phyloP scores from a whole-genome alignment of 2,797 vertebrate genomes.

The Oophaga sylvatica region DNA sequence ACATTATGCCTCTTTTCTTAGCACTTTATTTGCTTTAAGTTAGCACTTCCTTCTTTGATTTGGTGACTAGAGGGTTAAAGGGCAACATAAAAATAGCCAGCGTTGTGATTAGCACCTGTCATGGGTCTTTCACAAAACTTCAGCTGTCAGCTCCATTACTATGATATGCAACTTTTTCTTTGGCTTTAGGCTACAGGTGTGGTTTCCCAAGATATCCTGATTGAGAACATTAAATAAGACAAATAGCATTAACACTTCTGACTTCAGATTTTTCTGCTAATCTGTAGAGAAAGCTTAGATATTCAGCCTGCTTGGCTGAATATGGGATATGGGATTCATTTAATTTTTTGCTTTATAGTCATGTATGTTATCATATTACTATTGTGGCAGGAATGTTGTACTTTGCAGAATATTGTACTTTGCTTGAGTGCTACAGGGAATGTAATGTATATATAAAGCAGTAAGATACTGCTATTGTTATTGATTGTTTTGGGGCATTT shows the following conservation, averaged over 20 bases:
- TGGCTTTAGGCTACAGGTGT: constrained; percentile 27
- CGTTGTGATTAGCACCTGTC: neutral
- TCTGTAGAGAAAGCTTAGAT: neutral
- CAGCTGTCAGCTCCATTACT: constrained; percentile 45
- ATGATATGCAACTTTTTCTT: constrained; percentile 43
- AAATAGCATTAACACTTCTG: constrained; percentile 47
- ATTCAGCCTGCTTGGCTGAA: neutral
- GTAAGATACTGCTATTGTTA: neutral
- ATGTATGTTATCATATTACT: neutral
- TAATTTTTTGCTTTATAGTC: neutral
- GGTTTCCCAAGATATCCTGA: constrained; percentile 47
- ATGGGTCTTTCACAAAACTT: constrained; percentile 41
- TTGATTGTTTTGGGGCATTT: too few species aligned
- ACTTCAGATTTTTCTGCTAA: neutral
- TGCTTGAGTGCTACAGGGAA: neutral
- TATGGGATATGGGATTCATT: neutral
- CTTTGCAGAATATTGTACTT: neutral
- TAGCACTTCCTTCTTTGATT: neutral
- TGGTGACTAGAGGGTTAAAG: constrained; percentile 10
- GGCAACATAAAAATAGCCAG: constrained; percentile 28
- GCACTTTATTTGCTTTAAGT: constrained; percentile 1
- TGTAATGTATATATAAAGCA: too few species aligned
- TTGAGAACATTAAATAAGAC: constrained; percentile 41
- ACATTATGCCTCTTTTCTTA: constrained; percentile 3
- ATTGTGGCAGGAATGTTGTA: neutral